Conservation (phyloP, 30 jellyfish, hydroid and myxozoan genomes). For the Hydra vulgaris region DNA sequence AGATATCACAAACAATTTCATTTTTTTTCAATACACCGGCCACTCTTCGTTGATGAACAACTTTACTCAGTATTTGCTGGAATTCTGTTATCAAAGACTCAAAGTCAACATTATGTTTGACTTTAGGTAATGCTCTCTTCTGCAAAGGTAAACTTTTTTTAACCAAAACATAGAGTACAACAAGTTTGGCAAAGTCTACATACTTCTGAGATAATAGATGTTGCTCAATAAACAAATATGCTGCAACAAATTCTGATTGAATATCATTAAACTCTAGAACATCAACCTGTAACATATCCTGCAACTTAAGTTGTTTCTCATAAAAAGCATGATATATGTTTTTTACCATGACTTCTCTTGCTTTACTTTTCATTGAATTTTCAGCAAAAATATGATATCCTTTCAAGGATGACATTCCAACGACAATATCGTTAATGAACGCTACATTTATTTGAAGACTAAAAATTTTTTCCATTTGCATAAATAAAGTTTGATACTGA, state of each 20-base stretch:
- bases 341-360: not conserved
- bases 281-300: not conserved
- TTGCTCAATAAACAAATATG: not conserved
- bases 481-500: not conserved
- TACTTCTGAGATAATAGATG: not conserved
- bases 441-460: conserved; percentile 9
- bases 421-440: not conserved
- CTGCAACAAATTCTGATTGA: not conserved
- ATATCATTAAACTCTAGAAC: not conserved
- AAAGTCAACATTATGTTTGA: not conserved
- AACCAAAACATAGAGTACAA: not conserved
- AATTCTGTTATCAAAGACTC: not conserved
- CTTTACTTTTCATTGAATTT: not conserved
- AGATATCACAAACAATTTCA: not conserved
- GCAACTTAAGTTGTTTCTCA: not conserved
- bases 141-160: not conserved
- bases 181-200: not conserved
- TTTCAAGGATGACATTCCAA: not conserved
- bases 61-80: not conserved
- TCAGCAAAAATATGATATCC: not conserved
- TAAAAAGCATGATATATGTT: not conserved
- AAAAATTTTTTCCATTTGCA: not conserved
- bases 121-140: conserved; percentile 1
- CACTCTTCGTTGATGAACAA: not conserved
- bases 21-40: not conserved